Conservation (phyloP, 1,140 invertebrate species). For the Neodiprion pinetum region DNA sequence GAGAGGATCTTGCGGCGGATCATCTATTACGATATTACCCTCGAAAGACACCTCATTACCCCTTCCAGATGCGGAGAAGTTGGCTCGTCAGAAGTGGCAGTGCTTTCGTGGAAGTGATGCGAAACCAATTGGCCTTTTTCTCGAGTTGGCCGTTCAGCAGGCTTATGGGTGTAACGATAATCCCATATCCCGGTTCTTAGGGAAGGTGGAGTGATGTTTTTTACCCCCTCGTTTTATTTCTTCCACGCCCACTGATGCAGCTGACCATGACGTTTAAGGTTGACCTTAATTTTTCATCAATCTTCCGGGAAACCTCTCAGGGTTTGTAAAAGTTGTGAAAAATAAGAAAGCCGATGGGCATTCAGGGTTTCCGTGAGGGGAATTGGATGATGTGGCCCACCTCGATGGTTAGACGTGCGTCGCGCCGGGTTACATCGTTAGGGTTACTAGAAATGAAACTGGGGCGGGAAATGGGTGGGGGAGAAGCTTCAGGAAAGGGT, state of each 20-base stretch:
- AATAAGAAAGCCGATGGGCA: not conserved
- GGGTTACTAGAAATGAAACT: not conserved
- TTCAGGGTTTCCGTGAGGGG: not conserved
- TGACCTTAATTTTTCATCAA: too few species aligned
- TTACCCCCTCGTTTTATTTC: too few species aligned
- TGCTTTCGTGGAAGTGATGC: too few species aligned
- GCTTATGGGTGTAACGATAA: too few species aligned
- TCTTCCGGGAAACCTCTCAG: not conserved
- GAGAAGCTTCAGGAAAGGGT: conserved; percentile 10
- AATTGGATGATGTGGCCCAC: not conserved
- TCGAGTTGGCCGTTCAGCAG: too few species aligned
- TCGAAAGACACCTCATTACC: not conserved
- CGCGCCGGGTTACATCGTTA: not conserved
- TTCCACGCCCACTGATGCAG: too few species aligned
- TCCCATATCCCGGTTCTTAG: too few species aligned
- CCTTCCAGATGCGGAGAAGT: not conserved
- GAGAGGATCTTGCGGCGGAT: not conserved
- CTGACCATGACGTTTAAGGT: too few species aligned
- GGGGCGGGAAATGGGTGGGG: not conserved
- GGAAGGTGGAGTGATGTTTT: too few species aligned
- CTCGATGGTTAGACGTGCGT: not conserved
- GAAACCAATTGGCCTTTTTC: too few species aligned
- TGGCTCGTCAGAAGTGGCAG: not conserved
- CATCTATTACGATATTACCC: not conserved
- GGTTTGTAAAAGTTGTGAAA: not conserved